These are phyloP conservation scores for Acropora tenuis DNA, from an alignment of 64 coral and sea anemone species.

Conservation along the genomic window DNA sequence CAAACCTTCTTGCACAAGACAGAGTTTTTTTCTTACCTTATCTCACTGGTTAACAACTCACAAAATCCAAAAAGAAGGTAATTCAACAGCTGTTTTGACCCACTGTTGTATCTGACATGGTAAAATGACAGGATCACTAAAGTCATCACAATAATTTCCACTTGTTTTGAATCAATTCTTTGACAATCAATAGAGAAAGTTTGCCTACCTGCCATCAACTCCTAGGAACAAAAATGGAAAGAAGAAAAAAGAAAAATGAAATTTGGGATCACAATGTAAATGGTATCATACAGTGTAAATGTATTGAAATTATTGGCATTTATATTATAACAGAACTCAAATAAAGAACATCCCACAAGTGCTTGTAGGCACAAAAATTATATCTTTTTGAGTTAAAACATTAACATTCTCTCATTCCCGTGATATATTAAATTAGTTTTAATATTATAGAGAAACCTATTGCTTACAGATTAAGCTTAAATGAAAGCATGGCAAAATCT, in stretches of 20 bases:
- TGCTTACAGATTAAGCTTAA: too few species aligned
- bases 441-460: too few species aligned
- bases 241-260: background rate
- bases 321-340: too few species aligned
- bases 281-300: too few species aligned
- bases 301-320: too few species aligned
- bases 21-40: constrained; percentile 24
- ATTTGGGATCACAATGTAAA: too few species aligned
- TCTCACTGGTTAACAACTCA: constrained; percentile 18
- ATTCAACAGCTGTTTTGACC: constrained; percentile 64
- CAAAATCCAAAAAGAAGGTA: constrained; percentile 73
- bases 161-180: background rate
- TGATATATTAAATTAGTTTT: too few species aligned
- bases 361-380: too few species aligned
- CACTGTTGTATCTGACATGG: constrained; percentile 60
- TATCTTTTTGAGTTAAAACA: too few species aligned
- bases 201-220: constrained; percentile 72
- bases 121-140: background rate
- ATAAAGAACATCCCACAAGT: too few species aligned
- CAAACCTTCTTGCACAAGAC: background rate
- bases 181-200: background rate
- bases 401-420: too few species aligned
- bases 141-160: background rate
- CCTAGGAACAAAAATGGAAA: background rate
- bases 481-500: too few species aligned